Evolutionary conservation across 2,888 invertebrate genomes (phyloP).

Genomic region (Oegoconia quadripuncta): DNA sequence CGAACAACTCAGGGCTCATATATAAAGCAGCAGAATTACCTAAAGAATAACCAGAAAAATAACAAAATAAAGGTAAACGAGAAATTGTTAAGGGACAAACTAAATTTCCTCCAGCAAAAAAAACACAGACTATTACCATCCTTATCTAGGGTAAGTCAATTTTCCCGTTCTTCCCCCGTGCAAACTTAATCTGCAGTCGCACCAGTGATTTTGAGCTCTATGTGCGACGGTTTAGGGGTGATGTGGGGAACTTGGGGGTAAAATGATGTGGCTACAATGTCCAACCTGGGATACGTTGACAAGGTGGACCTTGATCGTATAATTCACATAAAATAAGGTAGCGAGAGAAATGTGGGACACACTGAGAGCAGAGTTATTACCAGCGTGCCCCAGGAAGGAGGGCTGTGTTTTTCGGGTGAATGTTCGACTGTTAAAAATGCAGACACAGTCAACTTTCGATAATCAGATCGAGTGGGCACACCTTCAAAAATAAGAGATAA

Average conservation of each 20-base stretch:
- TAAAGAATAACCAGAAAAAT: slow-evolving; percentile 2
- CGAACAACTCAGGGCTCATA: no score
- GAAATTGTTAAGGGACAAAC: slow-evolving; percentile 59
- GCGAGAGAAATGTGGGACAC: slow-evolving; percentile 43
- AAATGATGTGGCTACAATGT: slow-evolving; percentile 47
- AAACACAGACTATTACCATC: slow-evolving; percentile 67
- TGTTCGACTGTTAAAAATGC: background rate
- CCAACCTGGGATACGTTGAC: slow-evolving; percentile 74
- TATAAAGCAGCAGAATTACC: no score
- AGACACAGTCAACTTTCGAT: background rate
- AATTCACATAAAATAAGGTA: slow-evolving; percentile 77
- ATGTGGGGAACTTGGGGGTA: slow-evolving; percentile 11
- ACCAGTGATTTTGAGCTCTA: slow-evolving; percentile 28
- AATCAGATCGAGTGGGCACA: no score
- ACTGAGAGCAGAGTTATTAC: slow-evolving; percentile 33
- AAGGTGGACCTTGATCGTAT: slow-evolving; percentile 75
- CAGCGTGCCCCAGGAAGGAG: no score
- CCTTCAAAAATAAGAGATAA: no score
- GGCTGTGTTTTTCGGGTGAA: background rate
- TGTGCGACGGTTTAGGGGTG: slow-evolving; percentile 13
- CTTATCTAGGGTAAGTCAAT: slow-evolving; percentile 77
- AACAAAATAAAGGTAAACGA: slow-evolving; percentile 68
- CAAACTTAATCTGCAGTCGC: slow-evolving; percentile 16
- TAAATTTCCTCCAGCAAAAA: slow-evolving; percentile 61
- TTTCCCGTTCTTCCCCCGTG: slow-evolving; percentile 52